These are phyloP conservation scores for Pecten maximus DNA, from an alignment of 2,888 invertebrate genomes.

Conservation along the genomic window DNA sequence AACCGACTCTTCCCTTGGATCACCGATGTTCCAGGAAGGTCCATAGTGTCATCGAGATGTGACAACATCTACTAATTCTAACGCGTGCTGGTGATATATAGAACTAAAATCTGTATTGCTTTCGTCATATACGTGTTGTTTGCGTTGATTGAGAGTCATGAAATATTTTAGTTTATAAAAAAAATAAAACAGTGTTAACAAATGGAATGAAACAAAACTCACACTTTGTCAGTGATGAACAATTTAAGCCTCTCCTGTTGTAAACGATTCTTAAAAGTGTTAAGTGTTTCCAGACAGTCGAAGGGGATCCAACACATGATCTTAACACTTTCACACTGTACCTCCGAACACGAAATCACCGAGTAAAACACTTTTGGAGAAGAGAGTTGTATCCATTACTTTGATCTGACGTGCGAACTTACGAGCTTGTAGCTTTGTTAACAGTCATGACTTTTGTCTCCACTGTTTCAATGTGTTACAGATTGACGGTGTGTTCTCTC, in stretches of 20 bases:
- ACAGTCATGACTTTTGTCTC: neutral
- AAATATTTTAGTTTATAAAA: too few species aligned
- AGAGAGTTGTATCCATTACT: neutral
- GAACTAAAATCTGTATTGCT: too few species aligned
- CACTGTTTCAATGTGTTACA: neutral
- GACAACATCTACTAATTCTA: too few species aligned
- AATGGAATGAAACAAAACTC: neutral
- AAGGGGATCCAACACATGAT: neutral
- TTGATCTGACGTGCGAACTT: neutral
- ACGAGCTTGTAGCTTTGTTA: neutral
- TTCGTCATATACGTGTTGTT: too few species aligned
- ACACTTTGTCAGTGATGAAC: neutral
- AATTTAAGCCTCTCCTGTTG: neutral
- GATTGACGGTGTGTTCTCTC: neutral
- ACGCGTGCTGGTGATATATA: too few species aligned
- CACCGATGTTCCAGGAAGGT: too few species aligned
- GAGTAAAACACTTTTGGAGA: neutral
- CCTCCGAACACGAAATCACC: neutral
- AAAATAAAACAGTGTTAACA: neutral
- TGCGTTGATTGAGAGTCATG: too few species aligned
- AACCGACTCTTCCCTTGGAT: too few species aligned
- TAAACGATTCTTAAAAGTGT: neutral
- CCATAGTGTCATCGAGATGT: too few species aligned
- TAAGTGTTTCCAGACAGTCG: neutral
- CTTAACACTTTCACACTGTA: neutral